Base-by-base conservation (phyloP, 2,888 invertebrate genomes). In the Meliscaeva auricollis region DNA sequence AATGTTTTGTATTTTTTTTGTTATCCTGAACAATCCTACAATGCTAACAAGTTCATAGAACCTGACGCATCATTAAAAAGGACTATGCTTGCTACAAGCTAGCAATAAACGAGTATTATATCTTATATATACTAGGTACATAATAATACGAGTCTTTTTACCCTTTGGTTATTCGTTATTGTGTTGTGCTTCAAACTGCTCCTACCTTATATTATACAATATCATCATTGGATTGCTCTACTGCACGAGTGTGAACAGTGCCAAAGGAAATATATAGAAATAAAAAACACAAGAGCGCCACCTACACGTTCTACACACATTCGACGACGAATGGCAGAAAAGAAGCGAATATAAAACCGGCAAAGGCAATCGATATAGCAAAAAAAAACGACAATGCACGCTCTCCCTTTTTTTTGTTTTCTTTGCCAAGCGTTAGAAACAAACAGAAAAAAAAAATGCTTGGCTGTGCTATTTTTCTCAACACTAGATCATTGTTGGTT, bases 291-390 rank as follows among this genome's bases (percentile, higher is more conserved):
- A 70, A 75, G 44, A 74, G 70, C 74, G 70, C 66, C 78, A 70
- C 64, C 69, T 70, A 75, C 78, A 74, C 32, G 30, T 46, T 48
- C 30, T 60, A 48, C 48, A 48, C 64, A 64, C 48, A 38, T 74
- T 56, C 35, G 20, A 56, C 46, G 35, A 73, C 46, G 50, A 73
- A 68, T 68, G 46, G 26, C 84, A 84, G 75, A 84, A 72, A 84
- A 72, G 41, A 46, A 79, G 44, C 54, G 41, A 70, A 75, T 70
- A 70, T 58, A 54, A 46, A 66, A 66, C 75, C 79, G 74, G 44
- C 70, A 79, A 75, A 75, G 74, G 44, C 70, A 79, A 75, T 84
- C 84, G 79, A 84, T 84, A 66, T n/a, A 17, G 15, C 22, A 20
- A 58, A 41, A 7, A 69, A 32, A 22, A 58, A 41, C 20, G 44